These are phyloP conservation scores for Oreotrochilus melanogaster DNA, from an alignment of 2,113 vertebrate species.

Conservation along the genomic window DNA sequence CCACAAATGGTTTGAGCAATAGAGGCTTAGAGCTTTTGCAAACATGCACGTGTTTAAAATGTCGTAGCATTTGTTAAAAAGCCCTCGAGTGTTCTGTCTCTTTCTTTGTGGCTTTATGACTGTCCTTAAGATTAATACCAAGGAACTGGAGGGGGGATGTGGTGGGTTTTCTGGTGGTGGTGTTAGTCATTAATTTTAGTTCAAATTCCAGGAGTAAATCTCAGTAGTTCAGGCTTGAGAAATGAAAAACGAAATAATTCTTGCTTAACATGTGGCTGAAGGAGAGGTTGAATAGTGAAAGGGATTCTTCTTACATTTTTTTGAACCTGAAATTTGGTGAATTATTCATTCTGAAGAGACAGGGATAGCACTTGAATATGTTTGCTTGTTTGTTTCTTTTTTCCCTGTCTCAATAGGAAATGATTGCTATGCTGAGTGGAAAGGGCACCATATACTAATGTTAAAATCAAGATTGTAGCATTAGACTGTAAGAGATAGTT, in stretches of 20 bases:
- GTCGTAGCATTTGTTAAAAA: conserved; percentile 57
- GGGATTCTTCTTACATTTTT: too few relatives aligned
- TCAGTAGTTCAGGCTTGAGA: not conserved
- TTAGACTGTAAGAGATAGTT: not conserved
- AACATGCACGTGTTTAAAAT: not conserved
- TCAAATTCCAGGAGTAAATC: not conserved
- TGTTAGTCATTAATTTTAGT: not conserved
- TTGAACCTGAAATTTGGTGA: not conserved
- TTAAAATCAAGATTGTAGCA: not conserved
- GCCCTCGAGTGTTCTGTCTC: not conserved
- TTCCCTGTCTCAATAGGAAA: not conserved
- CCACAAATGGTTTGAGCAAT: conserved; percentile 64
- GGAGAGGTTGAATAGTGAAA: not conserved
- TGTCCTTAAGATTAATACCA: not conserved
- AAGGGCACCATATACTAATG: not conserved
- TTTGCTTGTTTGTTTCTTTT: not conserved
- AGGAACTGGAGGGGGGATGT: not conserved
- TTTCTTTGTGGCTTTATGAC: not conserved
- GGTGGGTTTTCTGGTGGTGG: not conserved
- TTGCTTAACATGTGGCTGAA: not conserved
- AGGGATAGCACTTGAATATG: not conserved
- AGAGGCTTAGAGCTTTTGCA: conserved; percentile 37
- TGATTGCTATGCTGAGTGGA: fast-evolving
- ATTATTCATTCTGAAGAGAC: not conserved
- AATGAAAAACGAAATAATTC: not conserved